Evolutionary conservation across 2,888 invertebrate species (phyloP).

Genomic region (Buathra laborator): DNA sequence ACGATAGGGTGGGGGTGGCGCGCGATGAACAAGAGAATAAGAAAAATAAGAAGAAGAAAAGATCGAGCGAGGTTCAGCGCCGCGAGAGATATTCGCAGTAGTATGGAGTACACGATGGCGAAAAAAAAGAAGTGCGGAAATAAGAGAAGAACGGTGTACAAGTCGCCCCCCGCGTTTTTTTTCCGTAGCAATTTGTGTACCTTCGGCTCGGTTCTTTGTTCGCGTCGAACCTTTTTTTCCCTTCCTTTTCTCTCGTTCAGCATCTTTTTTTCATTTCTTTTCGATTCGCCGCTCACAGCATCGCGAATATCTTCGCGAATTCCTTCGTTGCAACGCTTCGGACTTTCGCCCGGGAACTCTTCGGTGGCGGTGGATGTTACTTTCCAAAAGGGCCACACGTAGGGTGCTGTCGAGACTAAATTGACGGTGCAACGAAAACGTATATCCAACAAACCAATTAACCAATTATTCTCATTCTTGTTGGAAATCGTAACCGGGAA

Average conservation of each 20-base stretch:
- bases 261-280: slow-evolving; percentile 51
- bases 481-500: not conserved
- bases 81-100: slow-evolving; percentile 56
- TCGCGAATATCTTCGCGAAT: slow-evolving; percentile 78
- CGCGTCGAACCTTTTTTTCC: slow-evolving; percentile 47
- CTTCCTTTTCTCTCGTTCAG: slow-evolving; percentile 39
- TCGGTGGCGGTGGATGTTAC: slow-evolving; percentile 6
- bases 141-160: slow-evolving; percentile 48
- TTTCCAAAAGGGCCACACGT: slow-evolving; percentile 28
- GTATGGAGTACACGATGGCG: slow-evolving; percentile 54
- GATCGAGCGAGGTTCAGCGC: slow-evolving; percentile 60
- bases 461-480: not conserved
- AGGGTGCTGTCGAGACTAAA: slow-evolving; percentile 48
- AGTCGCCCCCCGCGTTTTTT: slow-evolving; percentile 50
- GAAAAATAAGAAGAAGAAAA: slow-evolving; percentile 52
- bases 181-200: slow-evolving; percentile 71
- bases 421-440: not conserved
- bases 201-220: slow-evolving; percentile 63
- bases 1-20: slow-evolving; percentile 17
- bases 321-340: slow-evolving; percentile 73
- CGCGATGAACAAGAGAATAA: slow-evolving; percentile 50
- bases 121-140: slow-evolving; percentile 41
- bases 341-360: slow-evolving; percentile 65
- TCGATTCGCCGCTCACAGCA: slow-evolving; percentile 71
- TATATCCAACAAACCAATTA: not conserved